These are phyloP conservation scores for Tricholaema leucomelas DNA, from an alignment of 2,113 vertebrate genomes.

Conservation along the genomic window DNA sequence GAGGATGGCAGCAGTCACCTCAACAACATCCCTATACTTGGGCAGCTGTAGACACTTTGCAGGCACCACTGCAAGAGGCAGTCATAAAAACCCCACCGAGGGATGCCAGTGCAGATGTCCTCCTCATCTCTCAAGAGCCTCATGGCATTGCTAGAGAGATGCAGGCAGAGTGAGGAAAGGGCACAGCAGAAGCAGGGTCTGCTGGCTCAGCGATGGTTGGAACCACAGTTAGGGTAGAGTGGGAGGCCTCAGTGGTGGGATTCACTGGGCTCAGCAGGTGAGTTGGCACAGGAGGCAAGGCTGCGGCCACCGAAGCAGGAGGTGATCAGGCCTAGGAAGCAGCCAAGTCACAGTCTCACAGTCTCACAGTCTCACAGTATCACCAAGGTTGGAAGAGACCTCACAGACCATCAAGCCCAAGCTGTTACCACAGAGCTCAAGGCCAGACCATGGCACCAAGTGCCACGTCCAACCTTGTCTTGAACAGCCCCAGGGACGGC, in stretches of 20 bases:
- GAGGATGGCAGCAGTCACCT: not conserved
- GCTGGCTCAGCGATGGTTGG: not conserved
- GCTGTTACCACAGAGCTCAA: too few species aligned
- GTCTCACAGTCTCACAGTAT: too few species aligned
- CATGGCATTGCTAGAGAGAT: not conserved
- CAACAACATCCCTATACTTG: not conserved
- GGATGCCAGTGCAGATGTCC: not conserved
- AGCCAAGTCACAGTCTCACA: too few species aligned
- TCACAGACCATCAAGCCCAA: too few species aligned
- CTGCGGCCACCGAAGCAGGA: not conserved
- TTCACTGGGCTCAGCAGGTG: not conserved
- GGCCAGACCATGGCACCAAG: too few species aligned
- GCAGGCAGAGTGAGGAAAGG: not conserved
- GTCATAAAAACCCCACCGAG: not conserved
- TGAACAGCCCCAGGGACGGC: too few species aligned
- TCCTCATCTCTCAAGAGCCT: not conserved
- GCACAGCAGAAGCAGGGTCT: not conserved
- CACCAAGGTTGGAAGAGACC: too few species aligned
- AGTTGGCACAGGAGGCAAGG: not conserved
- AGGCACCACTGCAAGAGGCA: not conserved
- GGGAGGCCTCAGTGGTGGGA: not conserved
- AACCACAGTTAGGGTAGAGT: not conserved
- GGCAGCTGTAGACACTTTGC: not conserved
- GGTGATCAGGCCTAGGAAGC: not conserved
- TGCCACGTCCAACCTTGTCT: too few species aligned